Evolutionary conservation across 1,140 invertebrate species (phyloP), one percentile per base, ranked within the genome.

Genomic region (Andrena cerasifolii): DNA sequence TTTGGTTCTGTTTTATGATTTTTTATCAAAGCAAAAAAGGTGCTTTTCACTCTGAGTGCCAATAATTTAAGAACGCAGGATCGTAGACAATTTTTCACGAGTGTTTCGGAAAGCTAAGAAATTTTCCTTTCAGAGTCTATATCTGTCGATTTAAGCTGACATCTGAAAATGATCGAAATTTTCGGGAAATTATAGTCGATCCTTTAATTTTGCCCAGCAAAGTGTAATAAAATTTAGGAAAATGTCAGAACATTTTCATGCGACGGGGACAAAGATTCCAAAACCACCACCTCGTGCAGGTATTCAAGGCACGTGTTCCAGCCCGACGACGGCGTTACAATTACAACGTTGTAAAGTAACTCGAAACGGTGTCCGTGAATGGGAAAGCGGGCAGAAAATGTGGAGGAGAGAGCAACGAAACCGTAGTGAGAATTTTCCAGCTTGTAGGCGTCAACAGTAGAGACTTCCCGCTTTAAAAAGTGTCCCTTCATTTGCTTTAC

Each of bases 291-390:
- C 56, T 40, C 45, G 70, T 45, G 18, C 36, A 49, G 24, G 58
- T 47, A 73, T 73, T 63, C 70, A 59, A 49, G 53, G 53, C 70
- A 63, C 58, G 70, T 28, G 70, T 73, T 73, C 45, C 70, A 62
- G 45, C 7, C 49, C 18, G 49, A 36, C 70, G 31, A 73, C 16
- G 70, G 33, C 33, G 26, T 45, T 40, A 63, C 70, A 73, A 73
- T 73, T 73, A 73, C 70, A 51, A 21, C 59, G 70, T 49, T 63
- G 45, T 63, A 36, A 53, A 63, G 58, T 33, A 73, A 45, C 45
- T 26, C 58, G 58, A 73, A 63, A 73, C 70, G 70, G 33, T 40
- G 59, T 2, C 58, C 45, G 16, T 63, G 58, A 53, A 73, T 47
- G 45, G 33, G 51, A 63, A 73, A 63, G 26, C 33, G 31, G 31